Base-by-base conservation (phyloP, 2,888 invertebrate species). In the Drosophila mayaguana region DNA sequence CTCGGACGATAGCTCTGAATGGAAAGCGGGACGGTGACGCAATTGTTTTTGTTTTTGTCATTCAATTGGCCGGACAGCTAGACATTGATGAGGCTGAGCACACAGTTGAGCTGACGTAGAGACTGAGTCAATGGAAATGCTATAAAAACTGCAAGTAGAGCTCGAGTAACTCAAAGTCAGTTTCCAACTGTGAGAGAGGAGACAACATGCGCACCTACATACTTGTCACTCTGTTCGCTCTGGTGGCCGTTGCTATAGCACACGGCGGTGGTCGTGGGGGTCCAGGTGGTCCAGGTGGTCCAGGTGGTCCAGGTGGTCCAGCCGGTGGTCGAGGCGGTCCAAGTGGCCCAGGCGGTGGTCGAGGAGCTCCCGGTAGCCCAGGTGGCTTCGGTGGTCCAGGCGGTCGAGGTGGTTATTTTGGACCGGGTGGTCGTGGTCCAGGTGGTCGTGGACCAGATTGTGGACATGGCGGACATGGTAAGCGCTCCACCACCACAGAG, bases 151-250 rank as follows among this genome's bases (percentile, higher is more conserved):
- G 20, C n/a, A 9, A 6, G 22, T 7, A 8, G 22, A n/a, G 22
- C 43, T 36, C 2, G 14, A 1, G 0, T 8, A 1, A 9, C 4
- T 12, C 3, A 34, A 66, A 60, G 67, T 73, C 54, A 77, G 59
- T 62, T 70, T 43, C 18, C 25, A 28, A 61, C 55, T 64, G 65
- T 9, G 36, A 40, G 40, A 53, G 18, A 45, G 34, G 46, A 42
- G 34, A 54, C 43, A 66, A 34, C 61, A 83, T 83, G 83, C 83
- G 83, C 43, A 48, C 14, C 54, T 72, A 53, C 18, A 69, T 75
- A 28, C 45, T 77, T 61, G 65, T 62, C 9, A 63, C 73, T 51
- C 51, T 73, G 9, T 12, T 80, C 25, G 66, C 65, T 25, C 43
- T 83, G n/a, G 68, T 75, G 7, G 65, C 70, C 8, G 18, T 68